Base-by-base conservation (phyloP, 2,888 invertebrate genomes). In the Troilus luridus region DNA sequence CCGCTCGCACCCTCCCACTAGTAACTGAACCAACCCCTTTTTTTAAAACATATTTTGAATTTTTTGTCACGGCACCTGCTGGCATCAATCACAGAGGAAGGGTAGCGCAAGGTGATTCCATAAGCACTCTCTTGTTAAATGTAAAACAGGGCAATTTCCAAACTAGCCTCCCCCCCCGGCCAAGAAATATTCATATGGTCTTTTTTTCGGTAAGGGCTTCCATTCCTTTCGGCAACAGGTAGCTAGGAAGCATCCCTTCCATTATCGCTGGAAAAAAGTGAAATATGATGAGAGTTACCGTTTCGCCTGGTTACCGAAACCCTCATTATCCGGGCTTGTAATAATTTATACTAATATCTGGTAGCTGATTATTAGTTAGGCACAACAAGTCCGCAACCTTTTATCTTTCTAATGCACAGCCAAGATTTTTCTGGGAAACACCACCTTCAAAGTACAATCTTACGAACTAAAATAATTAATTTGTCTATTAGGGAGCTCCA, bases 71-170 rank as follows among this genome's bases (percentile, higher is more conserved):
- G 21, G 56, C 81, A 85, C 81, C 81, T 85, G 81, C 81, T 56
- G 27, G 41, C 56, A 85, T 85, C 81, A 56, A 85, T 85, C 81
- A 85, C 54, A 56, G 54, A 56, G 56, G 56, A 56, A 85, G 56
- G 81, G 81, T 56, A 85, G 81, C 56, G 81, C 81, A 85, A 56
- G 81, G 81, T 85, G 56, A 85, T 85, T 85, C 81, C 81, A 85
- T 85, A 85, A 85, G 81, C 81, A 54, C 81, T 85, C 81, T 85
- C 81, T 56, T 56, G 81, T 85, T 85, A 85, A 56, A 85, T 41
- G 54, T 85, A 85, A 85, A 85, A 85, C 81, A 85, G 81, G 81
- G 81, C 81, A 85, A 85, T 85, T 85, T 85, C 56, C 21, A 56
- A 41, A 41, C 21, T 19, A 85, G 81, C 54, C 81, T 56, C 56